Evolutionary conservation across 2,888 invertebrate species (phyloP).

Genomic region (Tolmerus cingulatus): DNA sequence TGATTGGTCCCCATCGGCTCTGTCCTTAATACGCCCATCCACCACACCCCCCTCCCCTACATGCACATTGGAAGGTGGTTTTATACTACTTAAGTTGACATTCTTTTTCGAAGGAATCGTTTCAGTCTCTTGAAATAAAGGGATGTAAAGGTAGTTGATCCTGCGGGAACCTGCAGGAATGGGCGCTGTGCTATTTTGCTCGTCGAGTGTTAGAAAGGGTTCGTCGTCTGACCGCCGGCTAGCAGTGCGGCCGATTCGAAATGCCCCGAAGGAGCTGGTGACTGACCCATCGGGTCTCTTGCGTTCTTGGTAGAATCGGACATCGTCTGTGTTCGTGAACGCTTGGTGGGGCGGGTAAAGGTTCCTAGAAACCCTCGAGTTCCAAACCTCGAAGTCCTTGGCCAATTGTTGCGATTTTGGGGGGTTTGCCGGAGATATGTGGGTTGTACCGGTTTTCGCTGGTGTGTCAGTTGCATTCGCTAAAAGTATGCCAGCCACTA

Average conservation of each 20-base stretch:
- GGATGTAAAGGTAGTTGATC: conserved; percentile 60
- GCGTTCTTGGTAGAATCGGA: conserved; percentile 58
- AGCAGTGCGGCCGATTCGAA: conserved; percentile 53
- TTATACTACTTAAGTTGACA: conserved; percentile 54
- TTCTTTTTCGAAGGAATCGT: conserved; percentile 52
- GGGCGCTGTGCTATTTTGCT: conserved; percentile 19
- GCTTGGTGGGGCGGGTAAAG: conserved; percentile 61
- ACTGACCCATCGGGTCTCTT: conserved; percentile 58
- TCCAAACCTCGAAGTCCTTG: conserved; percentile 30
- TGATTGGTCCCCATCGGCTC: conserved; percentile 54
- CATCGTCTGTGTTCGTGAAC: conserved; percentile 60
- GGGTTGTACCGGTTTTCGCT: conserved; percentile 32
- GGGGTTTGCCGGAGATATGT: neutral
- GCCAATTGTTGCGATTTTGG: neutral
- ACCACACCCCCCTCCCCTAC: conserved; percentile 54
- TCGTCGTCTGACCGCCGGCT: conserved; percentile 45
- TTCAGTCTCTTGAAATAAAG: conserved; percentile 53
- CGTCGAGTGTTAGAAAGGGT: conserved; percentile 11
- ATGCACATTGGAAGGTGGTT: conserved; percentile 56
- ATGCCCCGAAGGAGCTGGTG: conserved; percentile 60
- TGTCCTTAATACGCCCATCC: conserved; percentile 53
- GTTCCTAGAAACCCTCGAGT: conserved; percentile 57
- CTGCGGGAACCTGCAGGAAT: conserved; percentile 38
- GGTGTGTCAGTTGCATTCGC: conserved; percentile 55
- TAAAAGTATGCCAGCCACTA: conserved; percentile 56